Base-by-base conservation (phyloP, 2,113 vertebrate genomes). In the Callospermophilus lateralis region DNA sequence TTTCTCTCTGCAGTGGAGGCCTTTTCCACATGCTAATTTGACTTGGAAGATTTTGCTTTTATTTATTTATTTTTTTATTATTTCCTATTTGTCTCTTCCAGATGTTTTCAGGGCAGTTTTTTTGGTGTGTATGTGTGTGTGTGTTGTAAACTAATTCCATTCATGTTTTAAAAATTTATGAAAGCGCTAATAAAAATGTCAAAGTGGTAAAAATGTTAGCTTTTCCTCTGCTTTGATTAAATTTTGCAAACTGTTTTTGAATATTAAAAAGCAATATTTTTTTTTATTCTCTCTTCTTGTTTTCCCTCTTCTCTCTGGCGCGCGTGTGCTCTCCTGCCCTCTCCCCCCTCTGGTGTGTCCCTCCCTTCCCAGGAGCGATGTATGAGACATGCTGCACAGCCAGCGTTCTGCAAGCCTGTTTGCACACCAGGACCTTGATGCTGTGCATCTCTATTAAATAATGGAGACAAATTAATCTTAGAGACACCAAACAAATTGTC, bases 171-270 rank as follows among this genome's bases (percentile, higher is more conserved):
- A 99, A 99, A 99, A 99, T 99, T 99, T 99, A 99, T 99, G 98
- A 98, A 99, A 98, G 98, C 98, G 83, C 99, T 99, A 99, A 99
- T 99, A 99, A 99, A 99, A 99, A 99, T 99, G 99, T 99, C 99
- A 99, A 98, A 99, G 98, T 99, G 98, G 98, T 99, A 99, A 99
- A 99, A 99, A 99, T 99, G 99, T 99, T 99, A 98, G 98, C 99
- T 99, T 99, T 99, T 99, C 98, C 98, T 99, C 98, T 98, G 98
- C 98, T 99, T 99, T 99, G 99, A 99, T 99, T 99, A 99, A 99
- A 99, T 99, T 99, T 99, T 98, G 98, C 98, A 98, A 99, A 99
- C 99, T 98, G 98, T 99, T 99, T 99, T 99, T 99, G 99, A 99
- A 99, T 99, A 99, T 99, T 99, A 99, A 99, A 98, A 98, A 99